Evolutionary conservation across 2,113 vertebrate genomes (phyloP).

Genomic region (Dasyprocta punctata): DNA sequence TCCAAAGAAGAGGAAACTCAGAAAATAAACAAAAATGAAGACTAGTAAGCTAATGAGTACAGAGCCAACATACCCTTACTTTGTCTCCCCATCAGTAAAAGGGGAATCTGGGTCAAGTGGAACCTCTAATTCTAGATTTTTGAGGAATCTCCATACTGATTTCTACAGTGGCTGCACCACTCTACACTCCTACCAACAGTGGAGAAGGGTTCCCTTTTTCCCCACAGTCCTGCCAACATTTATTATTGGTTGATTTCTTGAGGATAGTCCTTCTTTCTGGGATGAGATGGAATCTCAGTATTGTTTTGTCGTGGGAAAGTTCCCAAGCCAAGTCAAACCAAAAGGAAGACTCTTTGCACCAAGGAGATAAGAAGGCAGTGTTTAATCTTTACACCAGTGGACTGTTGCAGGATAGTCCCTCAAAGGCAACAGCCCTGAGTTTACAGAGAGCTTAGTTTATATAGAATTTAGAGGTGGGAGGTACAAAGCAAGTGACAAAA

Average conservation of each 20-base stretch:
- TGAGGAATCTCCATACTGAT: background rate
- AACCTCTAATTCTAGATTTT: background rate
- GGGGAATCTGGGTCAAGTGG: background rate
- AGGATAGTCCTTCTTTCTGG: background rate
- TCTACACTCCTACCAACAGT: background rate
- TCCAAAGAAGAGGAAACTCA: background rate
- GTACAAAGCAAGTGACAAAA: too few relatives aligned
- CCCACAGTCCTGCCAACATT: background rate
- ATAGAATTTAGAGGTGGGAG: too few relatives aligned
- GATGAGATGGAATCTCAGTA: background rate
- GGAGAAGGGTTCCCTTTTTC: background rate
- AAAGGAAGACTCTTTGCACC: too few relatives aligned
- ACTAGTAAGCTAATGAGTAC: background rate
- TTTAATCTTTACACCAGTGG: too few relatives aligned
- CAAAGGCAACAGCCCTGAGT: too few relatives aligned
- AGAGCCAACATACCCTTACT: background rate
- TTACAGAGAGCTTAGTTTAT: too few relatives aligned
- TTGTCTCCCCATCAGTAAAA: background rate
- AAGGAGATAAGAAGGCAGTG: too few relatives aligned
- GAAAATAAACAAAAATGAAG: background rate
- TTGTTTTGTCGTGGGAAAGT: background rate
- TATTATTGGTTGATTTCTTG: background rate
- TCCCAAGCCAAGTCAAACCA: too few relatives aligned
- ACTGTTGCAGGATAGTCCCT: too few relatives aligned
- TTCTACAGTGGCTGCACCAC: background rate